Base-by-base conservation (phyloP, 1,140 invertebrate species). In the Colletes gigas region DNA sequence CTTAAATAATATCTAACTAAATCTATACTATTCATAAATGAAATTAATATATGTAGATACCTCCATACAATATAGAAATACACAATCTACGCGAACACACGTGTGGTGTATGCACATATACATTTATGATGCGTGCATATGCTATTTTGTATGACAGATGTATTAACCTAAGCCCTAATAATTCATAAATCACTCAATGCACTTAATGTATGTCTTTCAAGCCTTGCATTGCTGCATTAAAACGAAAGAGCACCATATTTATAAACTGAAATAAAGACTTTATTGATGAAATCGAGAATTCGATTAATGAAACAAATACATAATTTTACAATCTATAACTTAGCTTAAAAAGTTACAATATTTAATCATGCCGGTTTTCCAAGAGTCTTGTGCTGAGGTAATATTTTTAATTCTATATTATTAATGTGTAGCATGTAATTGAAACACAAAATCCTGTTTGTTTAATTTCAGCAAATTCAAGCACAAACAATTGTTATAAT, bases 401-500 rank as follows among this genome's bases (percentile, higher is more conserved):
- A 41, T 41, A 17, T 6, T 15, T 41, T 47, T 41, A 47, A n/a
- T 47, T 65, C 39, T 9, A 10, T 65, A 9, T 9, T 44, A 9
- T 50, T 50, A 15, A 3, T 8, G 30, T 30, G 4, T 4, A 52
- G 6, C 4, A 55, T 50, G 8, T 10, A 50, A 12, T 9, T 50
- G 0, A 12, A 50, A 10, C 10, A 12, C 10, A 50, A 50, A 10
- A 50, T 50, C 50, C 50, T 50, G 54, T 62, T 14, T 62, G 4
- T 15, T 83, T 44, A 78, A 50, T 94, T 94, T 82, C 90, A 96
- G 93, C 95, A 95, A 92, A 95, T 96, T 82, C 96, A 96, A 85
- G 95, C 96, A 1, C 96, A 97, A 86, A 96, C 96, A 47, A 96
- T 98, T 50, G 96, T 99, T 60, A 96, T 99, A n/a, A 98, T 99